Conservation (phyloP, 2,888 invertebrate genomes). For the Saturnia pavonia region DNA sequence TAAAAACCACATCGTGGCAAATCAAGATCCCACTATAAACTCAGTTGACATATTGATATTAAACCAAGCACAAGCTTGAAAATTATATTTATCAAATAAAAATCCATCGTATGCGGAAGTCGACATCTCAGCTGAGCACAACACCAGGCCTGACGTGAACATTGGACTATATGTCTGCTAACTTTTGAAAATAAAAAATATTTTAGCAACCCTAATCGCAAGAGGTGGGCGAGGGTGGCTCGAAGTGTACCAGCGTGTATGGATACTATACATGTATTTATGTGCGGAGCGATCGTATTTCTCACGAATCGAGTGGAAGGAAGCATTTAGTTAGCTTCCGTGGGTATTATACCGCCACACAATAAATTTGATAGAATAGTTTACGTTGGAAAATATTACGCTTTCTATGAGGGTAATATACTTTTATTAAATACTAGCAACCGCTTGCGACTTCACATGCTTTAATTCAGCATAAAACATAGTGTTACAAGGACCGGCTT, state of each 20-base stretch:
- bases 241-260: constrained; percentile 1
- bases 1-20: no score
- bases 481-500: no score
- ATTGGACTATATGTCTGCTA: neutral
- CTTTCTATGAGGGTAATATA: neutral
- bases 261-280: constrained; percentile 8
- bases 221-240: neutral
- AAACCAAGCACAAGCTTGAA: neutral
- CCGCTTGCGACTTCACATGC: no score
- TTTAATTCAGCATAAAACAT: no score
- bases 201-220: constrained; percentile 2
- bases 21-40: neutral
- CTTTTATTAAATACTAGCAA: neutral
- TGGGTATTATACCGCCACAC: neutral
- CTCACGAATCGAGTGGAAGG: constrained; percentile 46
- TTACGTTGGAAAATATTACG: neutral
- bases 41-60: no score
- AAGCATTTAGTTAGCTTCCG: constrained; percentile 45
- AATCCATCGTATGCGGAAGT: neutral
- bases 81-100: neutral
- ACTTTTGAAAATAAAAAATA: neutral
- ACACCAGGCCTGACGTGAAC: no score
- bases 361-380: neutral
- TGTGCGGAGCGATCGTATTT: constrained; percentile 36
- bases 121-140: neutral